Conservation (phyloP, 2,888 invertebrate genomes). For the Diaperis boleti region DNA sequence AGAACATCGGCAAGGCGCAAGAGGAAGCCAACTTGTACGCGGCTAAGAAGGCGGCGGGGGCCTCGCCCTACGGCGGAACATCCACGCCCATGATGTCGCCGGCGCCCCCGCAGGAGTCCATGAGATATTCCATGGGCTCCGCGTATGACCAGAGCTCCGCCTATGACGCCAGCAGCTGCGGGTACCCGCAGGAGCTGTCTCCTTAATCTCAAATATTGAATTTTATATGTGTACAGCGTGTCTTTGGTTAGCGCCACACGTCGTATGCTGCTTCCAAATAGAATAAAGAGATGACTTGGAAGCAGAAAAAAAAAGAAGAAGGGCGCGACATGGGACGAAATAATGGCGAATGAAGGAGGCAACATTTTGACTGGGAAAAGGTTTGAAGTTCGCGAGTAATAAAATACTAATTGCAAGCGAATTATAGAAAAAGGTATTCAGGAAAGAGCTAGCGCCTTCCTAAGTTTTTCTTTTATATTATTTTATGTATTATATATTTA, state of each 20-base stretch:
- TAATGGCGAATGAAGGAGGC: too few relatives aligned
- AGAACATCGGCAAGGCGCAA: conserved; percentile 99
- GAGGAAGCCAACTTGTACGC: conserved; percentile 99
- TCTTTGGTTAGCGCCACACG: conserved; percentile 4
- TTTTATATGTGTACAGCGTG: conserved; percentile 28
- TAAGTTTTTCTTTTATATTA: too few relatives aligned
- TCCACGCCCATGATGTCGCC: conserved; percentile 97
- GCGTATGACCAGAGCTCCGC: conserved; percentile 91
- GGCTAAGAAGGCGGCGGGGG: conserved; percentile 96
- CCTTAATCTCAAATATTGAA: conserved; percentile 63
- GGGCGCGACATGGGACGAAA: too few relatives aligned
- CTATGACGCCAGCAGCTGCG: conserved; percentile 91
- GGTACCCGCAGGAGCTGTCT: conserved; percentile 84
- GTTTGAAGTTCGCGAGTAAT: too few relatives aligned
- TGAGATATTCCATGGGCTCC: conserved; percentile 93
- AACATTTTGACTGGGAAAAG: too few relatives aligned
- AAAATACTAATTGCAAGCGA: too few relatives aligned
- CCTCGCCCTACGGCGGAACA: conserved; percentile 81
- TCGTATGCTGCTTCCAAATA: too few relatives aligned
- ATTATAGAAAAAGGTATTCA: too few relatives aligned
- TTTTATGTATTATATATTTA: too few relatives aligned
- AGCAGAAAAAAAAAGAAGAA: too few relatives aligned
- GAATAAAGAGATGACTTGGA: too few relatives aligned
- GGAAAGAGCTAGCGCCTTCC: too few relatives aligned
- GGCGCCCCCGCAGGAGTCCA: conserved; percentile 91